phyloP scores from a whole-genome alignment of 1,140 invertebrate genomes.

The Berghia stephanieae region DNA sequence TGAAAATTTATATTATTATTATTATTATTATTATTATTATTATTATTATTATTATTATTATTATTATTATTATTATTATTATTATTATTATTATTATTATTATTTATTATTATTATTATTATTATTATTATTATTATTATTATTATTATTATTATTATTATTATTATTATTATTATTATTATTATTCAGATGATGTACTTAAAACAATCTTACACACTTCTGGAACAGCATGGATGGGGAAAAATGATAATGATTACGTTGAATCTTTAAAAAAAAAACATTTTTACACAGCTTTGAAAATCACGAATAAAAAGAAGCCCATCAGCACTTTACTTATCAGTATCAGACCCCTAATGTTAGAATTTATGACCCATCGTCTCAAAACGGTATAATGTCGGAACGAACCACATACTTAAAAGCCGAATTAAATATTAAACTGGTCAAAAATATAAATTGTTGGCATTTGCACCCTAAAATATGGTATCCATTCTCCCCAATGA shows the following conservation, averaged over 20 bases:
- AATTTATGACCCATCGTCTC: no score
- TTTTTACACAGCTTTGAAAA: background rate
- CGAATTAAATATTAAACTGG: no score
- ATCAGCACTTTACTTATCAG: background rate
- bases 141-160: no score
- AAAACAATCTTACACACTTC: background rate
- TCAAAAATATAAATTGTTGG: no score
- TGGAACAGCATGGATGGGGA: background rate
- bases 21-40: background rate
- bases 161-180: no score
- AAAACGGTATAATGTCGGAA: no score
- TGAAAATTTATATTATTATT: no score
- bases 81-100: slow-evolving; percentile 4
- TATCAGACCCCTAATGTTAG: background rate
- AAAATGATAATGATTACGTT: background rate
- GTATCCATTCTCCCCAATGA: no score
- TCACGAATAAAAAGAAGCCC: background rate
- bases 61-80: background rate
- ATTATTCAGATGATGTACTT: background rate
- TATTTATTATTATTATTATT: no score
- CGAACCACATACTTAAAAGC: no score
- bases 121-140: no score
- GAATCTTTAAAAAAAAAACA: background rate
- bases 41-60: background rate
- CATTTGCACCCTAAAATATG: no score